phyloP scores from a whole-genome alignment of 2,797 vertebrate genomes.

The Epinephelus coioides region DNA sequence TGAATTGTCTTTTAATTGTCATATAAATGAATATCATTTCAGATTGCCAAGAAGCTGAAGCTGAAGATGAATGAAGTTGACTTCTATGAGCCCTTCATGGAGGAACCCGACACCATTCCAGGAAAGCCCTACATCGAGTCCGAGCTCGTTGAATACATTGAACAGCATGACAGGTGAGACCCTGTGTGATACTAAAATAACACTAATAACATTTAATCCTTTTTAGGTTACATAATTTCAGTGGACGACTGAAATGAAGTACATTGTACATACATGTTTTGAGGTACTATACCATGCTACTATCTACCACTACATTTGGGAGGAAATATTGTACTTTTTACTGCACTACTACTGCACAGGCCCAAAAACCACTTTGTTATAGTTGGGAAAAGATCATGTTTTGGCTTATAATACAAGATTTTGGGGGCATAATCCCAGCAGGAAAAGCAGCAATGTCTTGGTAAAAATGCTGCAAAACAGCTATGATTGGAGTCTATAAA shows the following conservation, averaged over 20 bases:
- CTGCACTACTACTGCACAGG: too few relatives aligned
- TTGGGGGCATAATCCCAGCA: too few relatives aligned
- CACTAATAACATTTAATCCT: background rate
- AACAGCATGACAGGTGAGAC: constrained; percentile 90
- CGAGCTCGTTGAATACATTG: constrained; percentile 90
- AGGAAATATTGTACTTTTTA: too few relatives aligned
- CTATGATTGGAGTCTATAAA: too few relatives aligned
- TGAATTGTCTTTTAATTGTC: too few relatives aligned
- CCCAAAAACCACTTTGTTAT: too few relatives aligned
- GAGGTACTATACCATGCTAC: background rate
- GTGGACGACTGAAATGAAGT: background rate
- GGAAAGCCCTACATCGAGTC: constrained; percentile 91
- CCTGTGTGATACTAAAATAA: background rate
- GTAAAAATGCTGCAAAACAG: too few relatives aligned
- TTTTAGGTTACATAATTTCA: background rate
- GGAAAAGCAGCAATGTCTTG: too few relatives aligned
- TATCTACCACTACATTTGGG: too few relatives aligned
- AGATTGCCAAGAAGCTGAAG: constrained; percentile 92
- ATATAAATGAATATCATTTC: constrained; percentile 2
- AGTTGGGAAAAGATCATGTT: too few relatives aligned
- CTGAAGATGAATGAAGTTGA: constrained; percentile 93
- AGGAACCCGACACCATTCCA: constrained; percentile 88
- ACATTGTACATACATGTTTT: background rate
- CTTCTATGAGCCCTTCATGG: constrained; percentile 95
- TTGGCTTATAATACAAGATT: too few relatives aligned